Evolutionary conservation across 1,140 invertebrate species (phyloP), one percentile per base, ranked within the genome.

Genomic region (Bombus ignitus): DNA sequence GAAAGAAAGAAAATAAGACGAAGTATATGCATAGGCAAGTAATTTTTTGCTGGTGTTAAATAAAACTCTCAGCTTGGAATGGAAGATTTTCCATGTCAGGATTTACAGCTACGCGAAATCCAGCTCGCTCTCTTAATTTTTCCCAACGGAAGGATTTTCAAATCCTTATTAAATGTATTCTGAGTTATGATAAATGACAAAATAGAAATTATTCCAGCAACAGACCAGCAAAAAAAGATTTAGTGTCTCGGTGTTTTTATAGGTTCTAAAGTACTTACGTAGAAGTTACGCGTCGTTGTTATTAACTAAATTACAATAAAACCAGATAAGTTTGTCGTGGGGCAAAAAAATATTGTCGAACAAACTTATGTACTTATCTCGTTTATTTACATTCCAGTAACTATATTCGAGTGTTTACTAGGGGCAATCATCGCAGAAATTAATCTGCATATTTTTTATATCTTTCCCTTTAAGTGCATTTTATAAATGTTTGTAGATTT

Each of bases 121-220:
- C 74, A 25, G 3, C 25, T 37, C 22, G 35, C 3, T 9, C 25
- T 0, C 1, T 39, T 25, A 74, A 74, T 76, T 39, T 76, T 76
- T 59, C 15, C 15, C 74, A 35, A 9, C 35, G 53, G 8, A 10
- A 39, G 47, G 32, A 47, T 75, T 70, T 59, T 42, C 2, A 80
- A 44, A 62, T 59, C 35, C 70, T 59, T 73, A 32, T 35, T 73
- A 81, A 73, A 47, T 73, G 25, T 3, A 70, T 32, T 39, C 18
- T 13, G 12, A 18, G 22, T 32, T 10, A 13, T 32, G 39, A 53
- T 47, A 75, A 75, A 82, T 75, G 66, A 44, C 15, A n/a, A 44
- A 82, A 53, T 35, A 53, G 71, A 47, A 47, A 75, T 82, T 75
- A 65, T 44, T 47, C 44, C 32, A 37, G 32, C 53, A 22, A 57